These are phyloP conservation scores for Nymphalis io DNA, from an alignment of 1,140 invertebrate species.

Conservation along the genomic window DNA sequence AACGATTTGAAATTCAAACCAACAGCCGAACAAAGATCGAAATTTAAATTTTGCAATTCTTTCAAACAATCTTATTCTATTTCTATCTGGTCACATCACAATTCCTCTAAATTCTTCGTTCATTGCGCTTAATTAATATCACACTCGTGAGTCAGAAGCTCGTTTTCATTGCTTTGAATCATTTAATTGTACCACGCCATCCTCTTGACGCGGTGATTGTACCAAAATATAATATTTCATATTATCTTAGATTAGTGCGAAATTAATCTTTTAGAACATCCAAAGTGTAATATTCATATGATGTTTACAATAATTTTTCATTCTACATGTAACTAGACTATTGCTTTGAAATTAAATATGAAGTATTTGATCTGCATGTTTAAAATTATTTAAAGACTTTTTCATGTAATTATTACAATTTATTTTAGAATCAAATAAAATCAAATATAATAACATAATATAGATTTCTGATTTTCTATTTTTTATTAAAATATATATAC, in stretches of 20 bases:
- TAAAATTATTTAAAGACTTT: too few species aligned
- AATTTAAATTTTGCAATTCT: not conserved
- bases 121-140: slow-evolving; percentile 46
- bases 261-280: not conserved
- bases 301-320: too few species aligned
- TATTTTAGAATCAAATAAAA: too few species aligned
- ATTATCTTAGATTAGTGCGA: not conserved
- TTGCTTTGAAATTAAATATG: too few species aligned
- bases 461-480: too few species aligned
- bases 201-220: slow-evolving; percentile 30
- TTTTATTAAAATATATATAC: too few species aligned
- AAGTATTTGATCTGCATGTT: too few species aligned
- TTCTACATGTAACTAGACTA: too few species aligned
- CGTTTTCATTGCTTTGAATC: slow-evolving; percentile 55
- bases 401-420: too few species aligned
- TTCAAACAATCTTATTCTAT: slow-evolving; percentile 37
- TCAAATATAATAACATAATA: too few species aligned
- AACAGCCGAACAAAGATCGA: not conserved
- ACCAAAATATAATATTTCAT: slow-evolving; percentile 27
- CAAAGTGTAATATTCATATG: not conserved
- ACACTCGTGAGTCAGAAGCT: slow-evolving; percentile 43
- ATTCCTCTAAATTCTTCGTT: slow-evolving; percentile 50
- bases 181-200: slow-evolving; percentile 56
- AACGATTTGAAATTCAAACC: too few species aligned
- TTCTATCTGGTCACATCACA: slow-evolving; percentile 58